Evolutionary conservation across 2,888 invertebrate species (phyloP).

Genomic region (Chrysina gloriosa): DNA sequence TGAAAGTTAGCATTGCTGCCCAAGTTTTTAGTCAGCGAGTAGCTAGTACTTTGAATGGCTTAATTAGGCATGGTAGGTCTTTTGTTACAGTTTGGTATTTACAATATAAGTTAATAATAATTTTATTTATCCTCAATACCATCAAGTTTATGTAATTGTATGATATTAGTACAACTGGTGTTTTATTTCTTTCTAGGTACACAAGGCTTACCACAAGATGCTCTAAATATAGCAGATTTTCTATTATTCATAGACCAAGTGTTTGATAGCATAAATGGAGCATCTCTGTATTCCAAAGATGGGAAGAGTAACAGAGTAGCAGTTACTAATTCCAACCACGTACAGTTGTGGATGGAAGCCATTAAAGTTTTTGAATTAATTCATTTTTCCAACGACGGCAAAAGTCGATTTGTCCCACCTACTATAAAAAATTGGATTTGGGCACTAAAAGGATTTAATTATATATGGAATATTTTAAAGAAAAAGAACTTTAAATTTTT

Average conservation of each 20-base stretch:
- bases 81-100: too few relatives aligned
- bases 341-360: not conserved
- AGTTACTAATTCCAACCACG: not conserved
- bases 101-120: too few relatives aligned
- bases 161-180: too few relatives aligned
- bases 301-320: not conserved
- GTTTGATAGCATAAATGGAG: not conserved
- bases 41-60: too few relatives aligned
- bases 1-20: too few relatives aligned
- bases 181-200: not conserved
- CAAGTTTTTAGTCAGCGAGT: too few relatives aligned
- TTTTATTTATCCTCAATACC: too few relatives aligned
- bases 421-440: not conserved
- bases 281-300: not conserved
- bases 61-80: too few relatives aligned
- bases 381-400: too few relatives aligned
- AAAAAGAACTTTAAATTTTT: not conserved
- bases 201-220: not conserved
- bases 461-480: not conserved
- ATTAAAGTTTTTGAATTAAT: not conserved
- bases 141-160: too few relatives aligned
- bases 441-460: not conserved
- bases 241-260: not conserved
- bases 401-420: constrained; percentile 1
- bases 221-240: not conserved